Conservation (phyloP, 2,797 vertebrate species). For the Semaprochilodus insignis region DNA sequence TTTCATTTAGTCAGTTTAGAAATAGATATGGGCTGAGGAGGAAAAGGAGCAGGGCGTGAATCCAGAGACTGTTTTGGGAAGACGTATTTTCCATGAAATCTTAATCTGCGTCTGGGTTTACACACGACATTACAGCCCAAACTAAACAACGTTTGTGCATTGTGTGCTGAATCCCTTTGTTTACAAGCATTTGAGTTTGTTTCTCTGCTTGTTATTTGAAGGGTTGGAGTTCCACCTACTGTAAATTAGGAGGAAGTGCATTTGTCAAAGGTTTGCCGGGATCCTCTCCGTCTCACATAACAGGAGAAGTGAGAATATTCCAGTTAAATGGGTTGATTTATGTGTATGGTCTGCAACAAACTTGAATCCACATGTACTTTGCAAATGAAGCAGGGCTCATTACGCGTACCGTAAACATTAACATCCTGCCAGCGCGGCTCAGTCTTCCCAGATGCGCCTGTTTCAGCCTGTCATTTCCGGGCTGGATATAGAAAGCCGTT, state of each 20-base stretch:
- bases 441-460: background rate
- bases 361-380: background rate
- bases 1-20: too few relatives aligned
- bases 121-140: too few relatives aligned
- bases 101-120: too few relatives aligned
- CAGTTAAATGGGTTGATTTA: background rate
- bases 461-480: background rate
- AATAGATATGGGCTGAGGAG: too few relatives aligned
- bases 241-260: background rate
- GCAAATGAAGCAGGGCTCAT: conserved; percentile 14
- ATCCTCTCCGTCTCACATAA: background rate
- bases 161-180: too few relatives aligned
- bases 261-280: background rate
- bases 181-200: too few relatives aligned
- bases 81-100: too few relatives aligned
- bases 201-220: background rate
- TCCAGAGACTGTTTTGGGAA: too few relatives aligned
- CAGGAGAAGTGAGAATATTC: background rate
- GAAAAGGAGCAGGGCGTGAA: too few relatives aligned
- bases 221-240: background rate
- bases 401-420: background rate
- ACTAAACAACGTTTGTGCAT: too few relatives aligned
- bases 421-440: background rate
- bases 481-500: background rate
- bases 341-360: background rate